Percentiles rank a stretch among this genome's conserved stretches.
These are phyloP conservation scores for Schizaphis graminum DNA, from an alignment of 2,888 invertebrate species.

Conservation along the genomic window DNA sequence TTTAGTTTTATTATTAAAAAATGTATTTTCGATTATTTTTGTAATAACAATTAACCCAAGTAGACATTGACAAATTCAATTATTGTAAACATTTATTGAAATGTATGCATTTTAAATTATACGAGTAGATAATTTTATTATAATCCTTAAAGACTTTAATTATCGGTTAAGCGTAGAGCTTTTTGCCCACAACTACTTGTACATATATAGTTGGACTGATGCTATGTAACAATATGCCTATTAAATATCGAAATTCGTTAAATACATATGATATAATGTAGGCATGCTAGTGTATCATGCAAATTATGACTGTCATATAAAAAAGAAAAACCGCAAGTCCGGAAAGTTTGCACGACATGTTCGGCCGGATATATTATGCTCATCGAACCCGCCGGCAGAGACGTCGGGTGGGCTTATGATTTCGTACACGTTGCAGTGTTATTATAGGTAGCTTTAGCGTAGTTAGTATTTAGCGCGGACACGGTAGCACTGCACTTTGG, in stretches of 20 bases:
- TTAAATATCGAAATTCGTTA: background rate
- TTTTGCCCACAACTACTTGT: background rate
- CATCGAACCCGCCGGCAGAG: background rate
- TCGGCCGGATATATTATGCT: background rate
- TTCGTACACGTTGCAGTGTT: background rate
- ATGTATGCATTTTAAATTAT: background rate
- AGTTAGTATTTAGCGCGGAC: background rate
- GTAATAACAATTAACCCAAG: background rate
- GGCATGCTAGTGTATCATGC: background rate
- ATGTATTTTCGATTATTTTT: background rate
- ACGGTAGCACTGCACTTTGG: slow-evolving; percentile 53
- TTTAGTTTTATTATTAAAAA: background rate
- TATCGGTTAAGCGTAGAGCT: background rate
- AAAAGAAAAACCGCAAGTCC: background rate
- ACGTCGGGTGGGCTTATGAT: background rate
- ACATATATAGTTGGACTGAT: background rate
- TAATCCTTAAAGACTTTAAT: background rate
- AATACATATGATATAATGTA: background rate
- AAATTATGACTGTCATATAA: background rate
- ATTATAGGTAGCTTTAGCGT: background rate
- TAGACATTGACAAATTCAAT: background rate
- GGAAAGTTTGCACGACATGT: background rate
- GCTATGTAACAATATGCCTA: background rate
- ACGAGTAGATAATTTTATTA: background rate
- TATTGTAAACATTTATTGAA: background rate